Conservation (phyloP, 1,140 invertebrate species). For the Planococcus citri region DNA sequence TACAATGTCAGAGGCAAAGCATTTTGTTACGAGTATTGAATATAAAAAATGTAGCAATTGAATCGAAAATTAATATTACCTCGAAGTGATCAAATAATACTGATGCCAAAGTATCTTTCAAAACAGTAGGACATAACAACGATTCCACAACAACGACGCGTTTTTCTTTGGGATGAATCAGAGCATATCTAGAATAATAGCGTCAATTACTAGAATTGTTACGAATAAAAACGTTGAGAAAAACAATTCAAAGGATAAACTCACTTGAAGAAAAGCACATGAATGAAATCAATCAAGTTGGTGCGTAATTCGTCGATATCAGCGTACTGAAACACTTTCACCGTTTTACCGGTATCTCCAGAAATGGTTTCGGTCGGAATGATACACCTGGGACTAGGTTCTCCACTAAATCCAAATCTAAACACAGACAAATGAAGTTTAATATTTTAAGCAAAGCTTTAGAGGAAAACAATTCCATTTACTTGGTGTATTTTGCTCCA, state of each 20-base stretch:
- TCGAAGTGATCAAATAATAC: conserved; percentile 88
- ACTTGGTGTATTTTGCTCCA: conserved; percentile 88
- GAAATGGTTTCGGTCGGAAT: conserved; percentile 64
- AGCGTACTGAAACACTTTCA: conserved; percentile 57
- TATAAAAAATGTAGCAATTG: not conserved
- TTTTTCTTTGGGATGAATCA: conserved; percentile 85
- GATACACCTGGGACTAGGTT: conserved; percentile 73
- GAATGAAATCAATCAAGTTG: conserved; percentile 76
- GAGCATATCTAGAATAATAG: conserved; percentile 51
- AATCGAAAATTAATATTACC: conserved; percentile 39
- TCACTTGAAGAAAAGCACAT: conserved; percentile 78
- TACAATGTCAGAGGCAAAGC: conserved; percentile 28
- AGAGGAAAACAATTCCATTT: conserved; percentile 32
- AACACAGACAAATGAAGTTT: conserved; percentile 27
- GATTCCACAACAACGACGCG: conserved; percentile 85
- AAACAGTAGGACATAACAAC: conserved; percentile 61
- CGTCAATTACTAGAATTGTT: conserved; percentile 26
- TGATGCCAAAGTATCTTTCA: conserved; percentile 75
- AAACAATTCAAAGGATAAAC: conserved; percentile 22
- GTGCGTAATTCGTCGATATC: conserved; percentile 66
- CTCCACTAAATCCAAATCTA: conserved; percentile 84
- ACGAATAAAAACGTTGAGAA: conserved; percentile 12
- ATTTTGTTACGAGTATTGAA: not conserved
- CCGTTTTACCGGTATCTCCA: conserved; percentile 44
- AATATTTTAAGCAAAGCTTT: not conserved